Percentiles rank a stretch among this genome's conserved stretches.
Conservation (phyloP, 2,888 invertebrate genomes). For the Cephus runcator region DNA sequence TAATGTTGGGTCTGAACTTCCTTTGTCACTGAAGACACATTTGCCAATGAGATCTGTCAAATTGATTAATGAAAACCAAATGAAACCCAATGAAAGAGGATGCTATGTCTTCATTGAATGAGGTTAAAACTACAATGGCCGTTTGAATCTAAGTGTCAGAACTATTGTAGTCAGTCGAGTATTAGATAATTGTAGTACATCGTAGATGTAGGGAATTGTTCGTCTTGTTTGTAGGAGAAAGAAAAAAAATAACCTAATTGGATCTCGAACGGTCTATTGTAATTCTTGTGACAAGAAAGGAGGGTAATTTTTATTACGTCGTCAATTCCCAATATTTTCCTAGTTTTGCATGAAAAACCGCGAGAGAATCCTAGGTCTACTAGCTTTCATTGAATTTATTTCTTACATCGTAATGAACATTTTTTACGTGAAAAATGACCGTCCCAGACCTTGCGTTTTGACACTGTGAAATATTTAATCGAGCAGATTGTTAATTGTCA, state of each 20-base stretch:
- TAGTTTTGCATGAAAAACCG: too few relatives aligned
- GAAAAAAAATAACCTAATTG: conserved; percentile 12
- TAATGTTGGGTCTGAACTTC: conserved; percentile 29
- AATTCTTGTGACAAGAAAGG: too few relatives aligned
- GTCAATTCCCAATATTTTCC: too few relatives aligned
- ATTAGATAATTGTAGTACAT: conserved; percentile 21
- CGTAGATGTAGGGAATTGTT: conserved; percentile 17
- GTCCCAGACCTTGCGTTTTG: too few relatives aligned
- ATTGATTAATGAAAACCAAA: conserved; percentile 8
- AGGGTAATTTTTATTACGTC: too few relatives aligned
- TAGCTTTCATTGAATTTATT: too few relatives aligned
- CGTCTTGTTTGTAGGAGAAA: conserved; percentile 1
- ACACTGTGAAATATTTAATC: too few relatives aligned
- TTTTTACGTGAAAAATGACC: too few relatives aligned
- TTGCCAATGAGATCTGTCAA: conserved; percentile 4
- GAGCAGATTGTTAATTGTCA: too few relatives aligned
- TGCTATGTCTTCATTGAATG: background rate
- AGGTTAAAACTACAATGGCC: background rate
- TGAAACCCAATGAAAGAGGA: background rate
- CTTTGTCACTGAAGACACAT: conserved; percentile 15
- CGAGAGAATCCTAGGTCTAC: too few relatives aligned
- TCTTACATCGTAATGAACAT: too few relatives aligned
- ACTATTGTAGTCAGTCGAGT: conserved; percentile 20
- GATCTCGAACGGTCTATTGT: conserved; percentile 19
- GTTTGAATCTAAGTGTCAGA: conserved; percentile 11